A percentile compares a stretch with the other conserved stretches of the same genome.
phyloP scores from a whole-genome alignment of 1,140 invertebrate species.

The Alviniconcha marisindica region DNA sequence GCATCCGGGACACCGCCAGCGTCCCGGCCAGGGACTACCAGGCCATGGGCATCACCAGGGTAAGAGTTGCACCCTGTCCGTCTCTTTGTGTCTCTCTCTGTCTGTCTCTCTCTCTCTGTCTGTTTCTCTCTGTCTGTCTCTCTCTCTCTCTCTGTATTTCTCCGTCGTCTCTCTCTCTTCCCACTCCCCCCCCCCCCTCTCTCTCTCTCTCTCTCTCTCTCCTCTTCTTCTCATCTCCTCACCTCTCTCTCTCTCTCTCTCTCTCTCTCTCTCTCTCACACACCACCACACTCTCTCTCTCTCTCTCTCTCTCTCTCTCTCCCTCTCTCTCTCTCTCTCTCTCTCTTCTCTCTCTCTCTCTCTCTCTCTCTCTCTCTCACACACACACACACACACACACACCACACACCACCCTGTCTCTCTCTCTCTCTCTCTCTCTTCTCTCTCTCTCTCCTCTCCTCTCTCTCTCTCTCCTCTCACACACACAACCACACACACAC shows the following conservation, averaged over 20 bases:
- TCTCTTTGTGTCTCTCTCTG: background rate
- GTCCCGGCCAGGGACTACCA: conserved; percentile 54
- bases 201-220: no score
- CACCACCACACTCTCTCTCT: conserved; percentile 17
- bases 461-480: no score
- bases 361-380: no score
- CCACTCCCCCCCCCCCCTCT: no score
- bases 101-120: conserved; percentile 27
- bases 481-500: no score
- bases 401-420: no score
- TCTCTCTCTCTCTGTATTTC: background rate
- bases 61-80: conserved; percentile 40
- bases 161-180: no score
- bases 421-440: no score
- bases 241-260: background rate
- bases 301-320: background rate
- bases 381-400: no score
- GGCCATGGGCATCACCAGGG: conserved; percentile 62
- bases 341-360: no score
- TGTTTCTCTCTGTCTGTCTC: conserved; percentile 24
- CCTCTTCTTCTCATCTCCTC: no score
- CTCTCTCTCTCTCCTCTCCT: no score
- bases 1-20: conserved; percentile 46
- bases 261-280: conserved; percentile 30
- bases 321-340: background rate